Base-by-base conservation (phyloP, 2,888 invertebrate genomes). In the Heliconius cydno region DNA sequence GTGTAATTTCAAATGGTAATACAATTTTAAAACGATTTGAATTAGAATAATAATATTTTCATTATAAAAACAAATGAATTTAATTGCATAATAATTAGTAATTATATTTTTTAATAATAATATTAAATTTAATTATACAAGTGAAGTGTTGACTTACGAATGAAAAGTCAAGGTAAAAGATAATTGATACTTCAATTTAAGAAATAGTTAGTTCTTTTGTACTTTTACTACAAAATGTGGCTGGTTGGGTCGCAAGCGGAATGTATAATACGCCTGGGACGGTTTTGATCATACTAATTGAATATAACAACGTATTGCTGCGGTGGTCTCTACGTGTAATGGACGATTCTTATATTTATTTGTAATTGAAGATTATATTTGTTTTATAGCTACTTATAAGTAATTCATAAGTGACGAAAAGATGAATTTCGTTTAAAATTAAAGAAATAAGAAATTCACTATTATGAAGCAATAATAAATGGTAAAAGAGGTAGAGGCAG, bases 241-340 rank as follows among this genome's bases (percentile, higher is more conserved):
- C 30, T 79, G 76, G 68, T 52, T 65, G 63, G 25, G 46, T 60
- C 74, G 77, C 66, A 75, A 60, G 41, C 65, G 28, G 79, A 81
- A 81, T 81, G 66, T 72, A 12, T 75, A 81, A 79, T 70, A 75
- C 70, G 19, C 3, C 60, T 66, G 46, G 46, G 60, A 75, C 46
- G 66, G 65, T 76, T 81, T 79, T 67, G 76, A 71, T 79, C 79
- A 79, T 81, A 75, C 66, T 79, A 79, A 81, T 76, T 78, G 75
- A 60, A 68, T 65, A 70, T 75, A 80, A 74, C 85, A 82, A 85
- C 28, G 57, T 78, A 73, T 57, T 52, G 60, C 46, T 19, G 60
- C n/a, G 15, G 57, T 78, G 28, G 67, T 77, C 34, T 46, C 10
- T 25, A 28, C 30, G 65, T 71, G 68, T 71, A 63, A 71, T 63